Evolutionary conservation across 2,113 vertebrate genomes (phyloP).

Genomic region (Cololabis saira): DNA sequence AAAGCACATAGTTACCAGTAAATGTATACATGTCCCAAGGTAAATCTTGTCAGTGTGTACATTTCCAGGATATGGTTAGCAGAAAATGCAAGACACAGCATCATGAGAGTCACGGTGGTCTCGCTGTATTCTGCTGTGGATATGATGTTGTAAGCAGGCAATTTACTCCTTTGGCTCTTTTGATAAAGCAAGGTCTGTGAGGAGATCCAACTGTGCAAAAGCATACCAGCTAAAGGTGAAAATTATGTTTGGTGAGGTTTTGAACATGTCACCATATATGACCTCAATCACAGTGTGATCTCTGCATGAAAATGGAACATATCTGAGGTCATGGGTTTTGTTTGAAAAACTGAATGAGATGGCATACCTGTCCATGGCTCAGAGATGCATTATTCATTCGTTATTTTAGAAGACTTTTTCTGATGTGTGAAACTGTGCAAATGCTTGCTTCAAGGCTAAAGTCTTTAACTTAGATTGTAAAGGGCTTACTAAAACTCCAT

Average conservation of each 20-base stretch:
- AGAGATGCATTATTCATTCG: no score
- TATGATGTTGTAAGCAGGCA: constrained; percentile 27
- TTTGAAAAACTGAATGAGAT: background rate
- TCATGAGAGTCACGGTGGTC: constrained; percentile 30
- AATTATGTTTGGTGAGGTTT: constrained; percentile 11
- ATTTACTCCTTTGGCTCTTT: constrained; percentile 40
- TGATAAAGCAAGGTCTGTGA: constrained; percentile 20
- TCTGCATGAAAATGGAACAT: background rate
- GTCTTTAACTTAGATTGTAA: no score
- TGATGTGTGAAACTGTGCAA: no score
- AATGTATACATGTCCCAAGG: constrained; percentile 35
- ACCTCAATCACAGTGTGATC: constrained; percentile 5
- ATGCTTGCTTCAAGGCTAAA: no score
- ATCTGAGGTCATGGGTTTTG: background rate
- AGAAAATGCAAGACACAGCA: constrained; percentile 39
- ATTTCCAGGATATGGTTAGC: constrained; percentile 50
- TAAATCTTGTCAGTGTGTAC: constrained; percentile 53
- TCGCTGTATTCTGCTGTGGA: constrained; percentile 30
- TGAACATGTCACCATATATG: constrained; percentile 8
- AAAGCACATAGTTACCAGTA: constrained; percentile 45
- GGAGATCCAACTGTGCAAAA: background rate
- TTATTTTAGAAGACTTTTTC: no score
- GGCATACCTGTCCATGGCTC: background rate
- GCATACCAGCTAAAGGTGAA: constrained; percentile 10
- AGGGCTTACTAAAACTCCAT: no score